phyloP scores from a whole-genome alignment of 2,888 invertebrate species.

The Chrysolina oricalcia region DNA sequence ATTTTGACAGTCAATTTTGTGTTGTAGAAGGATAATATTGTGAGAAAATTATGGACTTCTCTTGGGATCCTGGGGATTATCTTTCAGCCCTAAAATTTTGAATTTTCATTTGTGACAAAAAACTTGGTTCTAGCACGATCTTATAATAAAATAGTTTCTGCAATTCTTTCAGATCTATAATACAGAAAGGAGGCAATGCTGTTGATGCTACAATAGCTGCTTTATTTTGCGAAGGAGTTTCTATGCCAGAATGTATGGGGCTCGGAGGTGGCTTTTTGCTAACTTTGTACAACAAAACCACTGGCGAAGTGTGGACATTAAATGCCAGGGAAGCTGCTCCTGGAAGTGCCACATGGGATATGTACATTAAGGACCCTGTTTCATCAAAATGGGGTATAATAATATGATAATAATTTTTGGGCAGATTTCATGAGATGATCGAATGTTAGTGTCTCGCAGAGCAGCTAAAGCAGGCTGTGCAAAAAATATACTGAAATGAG shows the following conservation, averaged over 20 bases:
- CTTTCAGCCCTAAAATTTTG: too few relatives aligned
- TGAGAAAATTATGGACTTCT: too few relatives aligned
- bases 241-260: constrained; percentile 90
- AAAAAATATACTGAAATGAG: too few relatives aligned
- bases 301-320: constrained; percentile 76
- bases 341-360: constrained; percentile 76
- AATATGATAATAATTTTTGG: neutral
- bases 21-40: too few relatives aligned
- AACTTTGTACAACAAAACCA: constrained; percentile 82
- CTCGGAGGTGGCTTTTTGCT: constrained; percentile 93
- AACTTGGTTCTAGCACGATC: too few relatives aligned
- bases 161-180: constrained; percentile 75
- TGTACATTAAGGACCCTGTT: constrained; percentile 73
- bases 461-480: too few relatives aligned
- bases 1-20: too few relatives aligned
- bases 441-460: too few relatives aligned
- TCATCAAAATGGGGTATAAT: constrained; percentile 50
- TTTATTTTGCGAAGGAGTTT: constrained; percentile 88
- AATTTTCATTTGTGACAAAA: too few relatives aligned
- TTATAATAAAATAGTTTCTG: neutral
- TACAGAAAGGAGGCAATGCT: constrained; percentile 83
- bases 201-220: constrained; percentile 92
- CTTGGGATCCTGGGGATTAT: too few relatives aligned
- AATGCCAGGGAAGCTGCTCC: constrained; percentile 89
- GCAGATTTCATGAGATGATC: neutral